A percentile compares a stretch with the other conserved stretches of the same genome.
These are phyloP conservation scores for Chelonus formosanus DNA, from an alignment of 2,888 invertebrate species.

Conservation along the genomic window DNA sequence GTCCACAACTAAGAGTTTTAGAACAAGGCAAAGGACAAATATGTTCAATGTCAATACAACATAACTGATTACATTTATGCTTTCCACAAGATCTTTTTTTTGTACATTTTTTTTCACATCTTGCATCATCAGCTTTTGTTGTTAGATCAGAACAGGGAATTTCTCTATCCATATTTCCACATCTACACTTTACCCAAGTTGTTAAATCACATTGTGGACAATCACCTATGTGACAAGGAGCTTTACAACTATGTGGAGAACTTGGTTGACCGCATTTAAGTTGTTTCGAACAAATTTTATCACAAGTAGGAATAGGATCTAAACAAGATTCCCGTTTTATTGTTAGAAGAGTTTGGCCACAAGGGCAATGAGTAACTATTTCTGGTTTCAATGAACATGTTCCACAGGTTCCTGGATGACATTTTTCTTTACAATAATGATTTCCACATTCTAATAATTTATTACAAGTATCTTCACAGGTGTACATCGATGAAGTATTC, in stretches of 20 bases:
- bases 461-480: constrained; percentile 73
- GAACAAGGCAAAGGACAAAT: constrained; percentile 85
- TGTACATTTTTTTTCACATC: constrained; percentile 90
- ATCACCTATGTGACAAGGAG: constrained; percentile 74
- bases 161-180: constrained; percentile 85
- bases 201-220: constrained; percentile 82
- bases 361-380: constrained; percentile 76
- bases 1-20: constrained; percentile 83
- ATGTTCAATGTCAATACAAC: constrained; percentile 89
- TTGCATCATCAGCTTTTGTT: constrained; percentile 76
- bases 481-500: constrained; percentile 67
- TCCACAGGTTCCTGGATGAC: constrained; percentile 76
- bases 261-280: constrained; percentile 64
- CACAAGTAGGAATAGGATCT: constrained; percentile 86
- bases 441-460: constrained; percentile 73
- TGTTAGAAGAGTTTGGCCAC: constrained; percentile 73
- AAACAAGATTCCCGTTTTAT: constrained; percentile 75
- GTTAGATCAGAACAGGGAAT: constrained; percentile 79
- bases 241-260: constrained; percentile 74
- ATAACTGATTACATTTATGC: constrained; percentile 88
- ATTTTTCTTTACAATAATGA: constrained; percentile 75
- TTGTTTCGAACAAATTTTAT: constrained; percentile 67
- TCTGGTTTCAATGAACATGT: constrained; percentile 73
- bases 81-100: constrained; percentile 87
- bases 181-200: constrained; percentile 82